phyloP scores from a whole-genome alignment of 2,113 vertebrate genomes.

The Progne subis region DNA sequence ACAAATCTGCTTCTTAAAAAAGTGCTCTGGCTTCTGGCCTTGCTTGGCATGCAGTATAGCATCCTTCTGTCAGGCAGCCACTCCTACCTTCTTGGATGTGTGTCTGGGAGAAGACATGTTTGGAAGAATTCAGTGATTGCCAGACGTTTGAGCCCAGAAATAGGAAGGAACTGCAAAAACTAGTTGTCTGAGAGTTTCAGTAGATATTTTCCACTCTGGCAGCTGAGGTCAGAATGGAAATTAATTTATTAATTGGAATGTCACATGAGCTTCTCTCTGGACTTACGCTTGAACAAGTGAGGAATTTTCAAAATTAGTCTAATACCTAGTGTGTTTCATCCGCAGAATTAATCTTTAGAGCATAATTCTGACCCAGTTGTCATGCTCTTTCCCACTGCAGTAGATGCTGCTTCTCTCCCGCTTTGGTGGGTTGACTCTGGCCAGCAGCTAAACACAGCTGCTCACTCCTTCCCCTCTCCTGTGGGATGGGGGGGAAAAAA shows the following conservation, averaged over 20 bases:
- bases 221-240: not conserved
- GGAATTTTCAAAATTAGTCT: not conserved
- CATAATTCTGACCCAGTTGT: not conserved
- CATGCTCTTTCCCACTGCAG: not conserved
- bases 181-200: not conserved
- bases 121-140: constrained; percentile 11
- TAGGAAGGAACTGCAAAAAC: not conserved
- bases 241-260: not conserved
- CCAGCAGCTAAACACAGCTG: not conserved
- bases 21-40: constrained; percentile 18
- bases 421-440: not conserved
- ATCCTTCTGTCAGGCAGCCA: constrained; percentile 47
- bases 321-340: not conserved
- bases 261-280: not conserved
- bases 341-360: not conserved
- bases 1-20: not conserved
- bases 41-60: constrained; percentile 22
- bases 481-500: not conserved
- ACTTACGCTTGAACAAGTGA: not conserved
- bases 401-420: not conserved
- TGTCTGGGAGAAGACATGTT: constrained; percentile 32
- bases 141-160: not conserved
- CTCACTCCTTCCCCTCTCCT: not conserved
- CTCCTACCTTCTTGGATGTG: constrained; percentile 29
- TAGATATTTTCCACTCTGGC: not conserved